Base-by-base conservation (phyloP, 2,888 invertebrate species). In the Laothoe populi region DNA sequence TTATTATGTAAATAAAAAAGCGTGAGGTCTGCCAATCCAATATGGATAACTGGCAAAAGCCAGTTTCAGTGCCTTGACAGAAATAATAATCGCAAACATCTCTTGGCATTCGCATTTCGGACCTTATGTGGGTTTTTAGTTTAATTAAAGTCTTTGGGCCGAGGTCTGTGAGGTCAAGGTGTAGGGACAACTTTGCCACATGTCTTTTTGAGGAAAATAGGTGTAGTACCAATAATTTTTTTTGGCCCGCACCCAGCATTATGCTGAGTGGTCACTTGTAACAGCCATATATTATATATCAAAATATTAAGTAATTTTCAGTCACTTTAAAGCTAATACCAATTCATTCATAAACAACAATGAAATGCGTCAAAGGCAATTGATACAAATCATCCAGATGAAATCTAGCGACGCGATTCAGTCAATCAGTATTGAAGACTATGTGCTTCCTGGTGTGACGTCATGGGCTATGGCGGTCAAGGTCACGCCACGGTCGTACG, bases 391-490 rank as follows among this genome's bases (percentile, higher is more conserved):
- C 38, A 38, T 21, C 16, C 11, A 35, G 11, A 53, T 53, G 49
- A 53, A 31, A 53, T 53, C 49, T 31, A 31, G 10, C 31, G 16
- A 31, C 16, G 2, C 10, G 31, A 31, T n/a, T n/a, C n/a, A 53
- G 31, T 49, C 53, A 35, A 53, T 53, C 53, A 35, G 35, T 53
- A 19, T 53, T 31, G 13, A 24, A 49, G 26, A 49, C 49, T n/a
- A 26, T 19, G 11, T 31, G 53, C 53, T 53, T 53, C 53, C 53
- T 53, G 31, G 53, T 53, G 53, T 53, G 53, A 53, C 53, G 31
- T 53, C 11, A n/a, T n/a, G n/a, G n/a, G n/a, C n/a, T n/a, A n/a
- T n/a, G n/a, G n/a, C n/a, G n/a, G n/a, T n/a, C n/a, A n/a, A n/a
- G n/a, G n/a, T n/a, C n/a, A n/a, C n/a, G n/a, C n/a, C n/a, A n/a